Evolutionary conservation across 2,797 vertebrate genomes (phyloP), one percentile per base, ranked within the genome.

Genomic region (Pagetopsis macropterus): DNA sequence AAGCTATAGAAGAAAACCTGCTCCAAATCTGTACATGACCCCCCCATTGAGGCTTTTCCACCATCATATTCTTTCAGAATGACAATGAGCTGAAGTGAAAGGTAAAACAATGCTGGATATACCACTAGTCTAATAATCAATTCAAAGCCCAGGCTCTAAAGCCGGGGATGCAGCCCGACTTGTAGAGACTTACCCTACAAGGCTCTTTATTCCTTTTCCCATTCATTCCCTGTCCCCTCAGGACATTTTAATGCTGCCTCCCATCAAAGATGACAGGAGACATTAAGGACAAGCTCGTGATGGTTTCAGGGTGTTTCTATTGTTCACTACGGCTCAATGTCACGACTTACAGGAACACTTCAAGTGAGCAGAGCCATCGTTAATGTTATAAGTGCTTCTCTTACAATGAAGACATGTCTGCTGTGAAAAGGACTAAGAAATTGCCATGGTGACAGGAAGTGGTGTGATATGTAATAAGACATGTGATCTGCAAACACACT

Each of bases 401-500:
- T 43, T 23, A 16, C 65, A 17, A 7, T 44, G 37, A 21, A 54
- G 15, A 56, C 58, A 70, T 13, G 14, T 33, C 59, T 57, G 56
- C n/a, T 17, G 40, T 23, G 65, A 52, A 33, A 75, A 65, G 59
- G 27, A 9, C 17, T 37, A 52, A 58, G 78, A 60, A 49, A 64
- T 61, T 70, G 69, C 57, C 43, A 54, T 31, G 19, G 60, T 44
- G 75, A 65, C 16, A 48, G 33, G 57, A 17, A 46, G 9, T 3
- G 23, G 50, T 45, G 13, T 17, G 15, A 62, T 17, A 11, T 8
- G 21, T 48, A 23, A 14, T 48, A 13, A 16, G 57, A 16, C 31
- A 33, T 37, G 44, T 8, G 10, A 31, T 58, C 40, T 43, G 14
- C 6, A 71, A 48, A 78, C 65, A 65, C 59, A 49, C 13, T 19